Evolutionary conservation across 1,140 invertebrate genomes (phyloP).

Genomic region (Trinorchestia longiramus): DNA sequence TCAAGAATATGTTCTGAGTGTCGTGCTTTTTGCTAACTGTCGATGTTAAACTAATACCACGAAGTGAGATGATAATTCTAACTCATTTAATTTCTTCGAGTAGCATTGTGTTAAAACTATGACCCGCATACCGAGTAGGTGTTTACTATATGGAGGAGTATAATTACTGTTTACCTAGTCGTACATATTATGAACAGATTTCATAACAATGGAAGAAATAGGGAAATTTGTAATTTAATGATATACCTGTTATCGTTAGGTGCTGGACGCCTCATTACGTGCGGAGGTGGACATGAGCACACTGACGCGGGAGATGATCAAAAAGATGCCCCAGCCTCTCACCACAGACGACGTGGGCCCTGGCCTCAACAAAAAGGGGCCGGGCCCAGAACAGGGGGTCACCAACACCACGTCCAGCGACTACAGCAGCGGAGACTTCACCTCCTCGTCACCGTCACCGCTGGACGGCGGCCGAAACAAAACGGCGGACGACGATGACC

Average conservation of each 20-base stretch:
- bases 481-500: slow-evolving; percentile 62
- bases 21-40: no score
- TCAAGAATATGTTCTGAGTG: no score
- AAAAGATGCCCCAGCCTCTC: slow-evolving; percentile 69
- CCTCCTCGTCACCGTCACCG: slow-evolving; percentile 58
- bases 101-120: no score
- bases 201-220: not conserved
- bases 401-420: slow-evolving; percentile 71
- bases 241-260: not conserved
- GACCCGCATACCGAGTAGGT: no score
- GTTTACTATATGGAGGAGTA: no score
- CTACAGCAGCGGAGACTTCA: slow-evolving; percentile 71
- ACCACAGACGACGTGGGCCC: not conserved
- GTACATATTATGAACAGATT: not conserved
- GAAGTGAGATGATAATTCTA: no score
- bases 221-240: not conserved
- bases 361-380: not conserved
- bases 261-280: slow-evolving; percentile 74
- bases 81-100: no score
- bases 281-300: slow-evolving; percentile 75
- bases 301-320: slow-evolving; percentile 69
- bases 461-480: slow-evolving; percentile 32
- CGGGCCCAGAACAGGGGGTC: slow-evolving; percentile 50
- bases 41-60: no score
- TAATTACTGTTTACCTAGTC: no score